phyloP scores from a whole-genome alignment of 1,140 invertebrate species.

The Choristoneura fumiferana region DNA sequence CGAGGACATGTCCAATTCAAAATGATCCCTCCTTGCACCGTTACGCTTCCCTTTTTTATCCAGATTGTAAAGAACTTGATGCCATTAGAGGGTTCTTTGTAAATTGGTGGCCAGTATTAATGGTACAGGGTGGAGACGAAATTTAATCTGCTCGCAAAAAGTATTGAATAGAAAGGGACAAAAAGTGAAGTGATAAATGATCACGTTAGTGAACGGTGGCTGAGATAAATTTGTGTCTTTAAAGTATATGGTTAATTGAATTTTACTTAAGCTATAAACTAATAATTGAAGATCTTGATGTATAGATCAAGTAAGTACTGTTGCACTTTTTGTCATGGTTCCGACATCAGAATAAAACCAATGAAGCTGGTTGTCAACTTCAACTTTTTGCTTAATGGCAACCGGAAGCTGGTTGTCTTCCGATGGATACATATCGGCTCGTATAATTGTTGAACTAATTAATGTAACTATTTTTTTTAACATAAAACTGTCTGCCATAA shows the following conservation, averaged over 20 bases:
- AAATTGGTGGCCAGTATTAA: constrained; percentile 57
- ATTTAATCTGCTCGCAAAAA: constrained; percentile 74
- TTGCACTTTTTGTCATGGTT: too few species aligned
- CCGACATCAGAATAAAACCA: too few species aligned
- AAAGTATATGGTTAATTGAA: not conserved
- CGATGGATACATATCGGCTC: too few species aligned
- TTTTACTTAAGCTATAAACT: not conserved
- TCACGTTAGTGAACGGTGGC: constrained; percentile 46
- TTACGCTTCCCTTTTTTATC: constrained; percentile 10
- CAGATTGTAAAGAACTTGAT: constrained; percentile 3
- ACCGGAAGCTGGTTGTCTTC: too few species aligned
- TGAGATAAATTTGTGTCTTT: not conserved
- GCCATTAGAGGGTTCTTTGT: constrained; percentile 31
- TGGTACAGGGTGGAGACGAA: constrained; percentile 60
- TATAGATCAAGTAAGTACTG: too few species aligned
- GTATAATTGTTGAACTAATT: too few species aligned
- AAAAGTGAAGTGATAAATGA: constrained; percentile 73
- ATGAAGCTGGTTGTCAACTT: too few species aligned
- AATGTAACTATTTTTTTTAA: too few species aligned
- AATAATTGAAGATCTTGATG: too few species aligned
- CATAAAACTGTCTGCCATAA: too few species aligned
- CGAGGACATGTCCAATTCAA: constrained; percentile 41
- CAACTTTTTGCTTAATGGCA: too few species aligned
- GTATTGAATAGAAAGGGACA: constrained; percentile 67
- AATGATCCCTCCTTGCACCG: constrained; percentile 34